A percentile compares a stretch with the other conserved stretches of the same genome.
These are phyloP conservation scores for Dryococelus australis DNA, from an alignment of 2,888 invertebrate species.

Conservation along the genomic window DNA sequence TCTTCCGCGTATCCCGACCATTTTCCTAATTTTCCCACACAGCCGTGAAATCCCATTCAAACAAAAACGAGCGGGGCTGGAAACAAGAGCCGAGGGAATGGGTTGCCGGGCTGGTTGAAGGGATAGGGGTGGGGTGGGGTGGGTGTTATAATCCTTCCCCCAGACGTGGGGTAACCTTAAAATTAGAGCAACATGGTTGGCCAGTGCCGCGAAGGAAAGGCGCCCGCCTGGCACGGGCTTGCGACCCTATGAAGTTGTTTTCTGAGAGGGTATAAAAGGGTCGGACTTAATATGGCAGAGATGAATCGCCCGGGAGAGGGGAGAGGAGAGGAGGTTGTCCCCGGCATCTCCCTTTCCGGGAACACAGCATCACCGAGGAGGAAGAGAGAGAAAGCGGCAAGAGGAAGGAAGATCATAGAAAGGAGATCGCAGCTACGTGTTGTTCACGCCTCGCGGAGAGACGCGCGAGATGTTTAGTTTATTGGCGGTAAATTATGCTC, in stretches of 20 bases:
- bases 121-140: too few species aligned
- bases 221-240: background rate
- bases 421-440: too few species aligned
- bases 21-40: background rate
- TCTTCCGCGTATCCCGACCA: background rate
- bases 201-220: background rate
- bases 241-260: background rate
- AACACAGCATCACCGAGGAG: background rate
- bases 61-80: background rate
- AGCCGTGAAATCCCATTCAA: background rate
- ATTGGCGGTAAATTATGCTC: background rate
- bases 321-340: too few species aligned
- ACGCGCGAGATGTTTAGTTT: background rate
- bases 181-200: background rate
- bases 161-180: background rate
- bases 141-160: background rate
- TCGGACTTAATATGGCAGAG: slow-evolving; percentile 3
- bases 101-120: too few species aligned
- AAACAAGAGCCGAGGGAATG: background rate
- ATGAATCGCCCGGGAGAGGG: background rate
- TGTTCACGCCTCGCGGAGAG: background rate
- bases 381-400: too few species aligned
- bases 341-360: background rate
- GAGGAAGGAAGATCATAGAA: too few species aligned
- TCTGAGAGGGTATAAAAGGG: background rate